Percentiles rank a stretch among this genome's conserved stretches.
Evolutionary conservation across 2,888 invertebrate species (phyloP).

Genomic region (Mylabris sibirica): DNA sequence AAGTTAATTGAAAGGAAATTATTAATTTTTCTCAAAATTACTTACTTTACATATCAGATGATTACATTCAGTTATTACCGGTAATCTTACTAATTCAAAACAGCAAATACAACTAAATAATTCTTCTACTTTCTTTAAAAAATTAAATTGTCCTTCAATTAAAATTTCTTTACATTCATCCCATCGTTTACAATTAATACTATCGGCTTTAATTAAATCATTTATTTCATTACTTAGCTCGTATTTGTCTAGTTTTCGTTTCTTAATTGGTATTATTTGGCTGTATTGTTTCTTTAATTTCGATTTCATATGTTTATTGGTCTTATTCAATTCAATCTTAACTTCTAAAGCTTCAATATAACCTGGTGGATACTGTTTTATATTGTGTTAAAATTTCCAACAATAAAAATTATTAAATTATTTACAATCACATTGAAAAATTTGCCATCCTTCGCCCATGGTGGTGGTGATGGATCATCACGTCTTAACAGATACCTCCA

Average conservation of each 20-base stretch:
- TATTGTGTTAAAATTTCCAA: neutral
- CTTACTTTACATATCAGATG: constrained; percentile 80
- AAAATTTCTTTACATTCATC: constrained; percentile 65
- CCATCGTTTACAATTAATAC: constrained; percentile 73
- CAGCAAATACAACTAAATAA: constrained; percentile 82
- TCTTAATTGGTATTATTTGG: constrained; percentile 55
- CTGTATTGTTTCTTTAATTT: constrained; percentile 32
- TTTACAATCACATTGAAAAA: constrained; percentile 61
- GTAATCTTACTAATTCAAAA: constrained; percentile 74
- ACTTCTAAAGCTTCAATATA: constrained; percentile 71
- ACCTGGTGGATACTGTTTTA: constrained; percentile 71
- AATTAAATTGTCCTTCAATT: constrained; percentile 67
- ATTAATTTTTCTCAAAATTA: constrained; percentile 20
- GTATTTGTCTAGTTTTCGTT: constrained; percentile 54
- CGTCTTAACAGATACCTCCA: constrained; percentile 81
- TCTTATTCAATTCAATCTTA: constrained; percentile 57
- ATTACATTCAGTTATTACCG: constrained; percentile 75
- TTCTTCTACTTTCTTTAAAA: constrained; percentile 70
- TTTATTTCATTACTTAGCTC: constrained; percentile 53
- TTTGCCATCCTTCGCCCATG: constrained; percentile 78
- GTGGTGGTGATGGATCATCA: constrained; percentile 80
- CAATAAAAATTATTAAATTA: neutral
- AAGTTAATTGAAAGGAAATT: neutral
- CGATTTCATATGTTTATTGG: constrained; percentile 38
- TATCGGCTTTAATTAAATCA: constrained; percentile 66